Conservation (phyloP, 1,140 invertebrate genomes). For the Bombus ignitus region DNA sequence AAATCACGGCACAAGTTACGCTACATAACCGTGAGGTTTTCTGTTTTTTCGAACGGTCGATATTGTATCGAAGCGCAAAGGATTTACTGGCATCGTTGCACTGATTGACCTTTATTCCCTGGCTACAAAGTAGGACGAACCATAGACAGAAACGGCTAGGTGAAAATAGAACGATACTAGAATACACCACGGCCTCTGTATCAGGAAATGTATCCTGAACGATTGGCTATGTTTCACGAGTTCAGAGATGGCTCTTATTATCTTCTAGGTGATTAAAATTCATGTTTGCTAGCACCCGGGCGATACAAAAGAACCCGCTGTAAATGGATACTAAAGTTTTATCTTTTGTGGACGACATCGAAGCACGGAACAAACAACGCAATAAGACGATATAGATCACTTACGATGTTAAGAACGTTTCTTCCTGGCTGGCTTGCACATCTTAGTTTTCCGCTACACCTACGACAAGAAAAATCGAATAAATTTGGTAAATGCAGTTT, state of each 20-base stretch:
- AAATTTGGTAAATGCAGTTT: slow-evolving; percentile 61
- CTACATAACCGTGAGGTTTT: not conserved
- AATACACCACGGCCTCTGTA: not conserved
- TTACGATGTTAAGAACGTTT: slow-evolving; percentile 76
- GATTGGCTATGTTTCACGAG: not conserved
- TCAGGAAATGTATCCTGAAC: not conserved
- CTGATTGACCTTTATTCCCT: slow-evolving; percentile 61
- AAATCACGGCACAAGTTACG: not conserved
- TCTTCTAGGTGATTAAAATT: not conserved
- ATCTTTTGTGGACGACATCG: not conserved
- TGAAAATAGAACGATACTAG: slow-evolving; percentile 47
- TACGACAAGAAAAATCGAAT: slow-evolving; percentile 66
- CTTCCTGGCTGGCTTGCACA: slow-evolving; percentile 75
- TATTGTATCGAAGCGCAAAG: slow-evolving; percentile 57
- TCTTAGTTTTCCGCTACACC: slow-evolving; percentile 72
- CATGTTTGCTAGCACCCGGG: too few relatives aligned
- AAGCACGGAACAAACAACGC: not conserved
- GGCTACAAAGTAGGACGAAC: slow-evolving; percentile 38
- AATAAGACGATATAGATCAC: slow-evolving; percentile 36
- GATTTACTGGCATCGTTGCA: slow-evolving; percentile 63
- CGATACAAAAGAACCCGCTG: not conserved
- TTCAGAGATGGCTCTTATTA: not conserved
- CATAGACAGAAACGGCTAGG: slow-evolving; percentile 48
- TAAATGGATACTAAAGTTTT: not conserved
- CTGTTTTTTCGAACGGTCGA: slow-evolving; percentile 55